Percentiles rank a stretch among this genome's conserved stretches.
Evolutionary conservation across 2,113 vertebrate genomes (phyloP).

Genomic region (Halcyon senegalensis): DNA sequence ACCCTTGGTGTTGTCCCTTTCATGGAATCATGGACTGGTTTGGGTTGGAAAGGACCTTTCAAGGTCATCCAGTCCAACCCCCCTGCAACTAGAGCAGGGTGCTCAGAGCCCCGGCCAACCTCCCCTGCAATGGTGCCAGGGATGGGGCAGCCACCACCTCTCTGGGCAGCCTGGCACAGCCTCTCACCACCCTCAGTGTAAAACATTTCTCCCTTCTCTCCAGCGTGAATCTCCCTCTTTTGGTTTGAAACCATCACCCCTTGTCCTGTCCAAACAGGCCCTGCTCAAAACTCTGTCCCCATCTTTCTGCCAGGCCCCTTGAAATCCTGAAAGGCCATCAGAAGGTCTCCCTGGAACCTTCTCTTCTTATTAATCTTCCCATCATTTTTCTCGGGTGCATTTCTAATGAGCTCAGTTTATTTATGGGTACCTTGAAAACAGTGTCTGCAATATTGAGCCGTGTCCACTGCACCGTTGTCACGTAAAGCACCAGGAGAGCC

Average conservation of each 20-base stretch:
- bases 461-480: rapidly evolving
- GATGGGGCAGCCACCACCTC: no score
- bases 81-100: not conserved
- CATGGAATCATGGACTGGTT: not conserved
- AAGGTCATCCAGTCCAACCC: not conserved
- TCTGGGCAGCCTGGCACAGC: no score
- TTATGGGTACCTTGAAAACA: rapidly evolving
- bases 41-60: not conserved
- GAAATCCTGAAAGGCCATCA: no score
- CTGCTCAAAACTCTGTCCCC: not conserved
- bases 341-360: not conserved
- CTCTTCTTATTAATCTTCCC: not conserved
- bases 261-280: not conserved
- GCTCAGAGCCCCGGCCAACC: not conserved
- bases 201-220: no score
- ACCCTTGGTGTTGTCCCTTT: not conserved
- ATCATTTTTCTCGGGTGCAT: rapidly evolving
- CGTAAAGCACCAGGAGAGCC: not conserved
- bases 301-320: not conserved
- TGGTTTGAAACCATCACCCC: not conserved
- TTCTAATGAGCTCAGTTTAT: not conserved
- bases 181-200: no score
- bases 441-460: not conserved
- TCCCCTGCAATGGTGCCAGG: no score
- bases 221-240: not conserved